A percentile compares a stretch with the other conserved stretches of the same genome.
Conservation (phyloP, 1,140 invertebrate species). For the Euwallacea fornicatus region DNA sequence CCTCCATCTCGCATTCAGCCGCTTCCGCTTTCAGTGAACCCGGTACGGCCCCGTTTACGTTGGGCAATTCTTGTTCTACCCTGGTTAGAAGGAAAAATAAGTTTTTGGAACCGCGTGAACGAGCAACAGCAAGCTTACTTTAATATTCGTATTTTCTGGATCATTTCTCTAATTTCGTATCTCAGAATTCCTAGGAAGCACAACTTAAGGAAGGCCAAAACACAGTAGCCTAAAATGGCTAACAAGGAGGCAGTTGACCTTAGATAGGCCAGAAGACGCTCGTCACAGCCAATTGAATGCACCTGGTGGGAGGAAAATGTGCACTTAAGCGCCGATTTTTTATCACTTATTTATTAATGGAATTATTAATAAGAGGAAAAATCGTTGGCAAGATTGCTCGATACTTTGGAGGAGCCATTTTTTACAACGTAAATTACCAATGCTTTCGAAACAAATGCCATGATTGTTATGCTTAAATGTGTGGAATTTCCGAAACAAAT, state of each 20-base stretch:
- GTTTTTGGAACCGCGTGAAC: not conserved
- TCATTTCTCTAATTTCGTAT: constrained; percentile 87
- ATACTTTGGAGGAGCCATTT: too few species aligned
- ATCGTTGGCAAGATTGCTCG: too few species aligned
- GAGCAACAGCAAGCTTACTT: constrained; percentile 18
- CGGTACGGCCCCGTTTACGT: constrained; percentile 52
- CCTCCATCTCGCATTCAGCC: constrained; percentile 60
- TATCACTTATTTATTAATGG: too few species aligned
- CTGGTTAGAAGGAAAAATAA: constrained; percentile 29
- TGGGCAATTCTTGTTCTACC: constrained; percentile 57
- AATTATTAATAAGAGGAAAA: too few species aligned
- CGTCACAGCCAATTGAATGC: constrained; percentile 65
- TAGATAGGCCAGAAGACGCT: constrained; percentile 70
- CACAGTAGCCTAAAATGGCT: constrained; percentile 85
- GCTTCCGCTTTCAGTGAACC: constrained; percentile 55
- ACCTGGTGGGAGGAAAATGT: constrained; percentile 5
- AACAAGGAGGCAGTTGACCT: constrained; percentile 76
- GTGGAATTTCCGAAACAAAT: not conserved
- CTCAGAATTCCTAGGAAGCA: constrained; percentile 86
- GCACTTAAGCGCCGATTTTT: too few species aligned
- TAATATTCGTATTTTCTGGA: constrained; percentile 79
- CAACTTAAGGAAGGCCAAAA: constrained; percentile 85
- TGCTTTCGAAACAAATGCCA: too few species aligned
- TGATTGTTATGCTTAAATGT: too few species aligned
- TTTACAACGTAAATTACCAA: too few species aligned